Evolutionary conservation across 2,113 vertebrate genomes (phyloP), one percentile per base, ranked within the genome.

Genomic region (Alectura lathami): DNA sequence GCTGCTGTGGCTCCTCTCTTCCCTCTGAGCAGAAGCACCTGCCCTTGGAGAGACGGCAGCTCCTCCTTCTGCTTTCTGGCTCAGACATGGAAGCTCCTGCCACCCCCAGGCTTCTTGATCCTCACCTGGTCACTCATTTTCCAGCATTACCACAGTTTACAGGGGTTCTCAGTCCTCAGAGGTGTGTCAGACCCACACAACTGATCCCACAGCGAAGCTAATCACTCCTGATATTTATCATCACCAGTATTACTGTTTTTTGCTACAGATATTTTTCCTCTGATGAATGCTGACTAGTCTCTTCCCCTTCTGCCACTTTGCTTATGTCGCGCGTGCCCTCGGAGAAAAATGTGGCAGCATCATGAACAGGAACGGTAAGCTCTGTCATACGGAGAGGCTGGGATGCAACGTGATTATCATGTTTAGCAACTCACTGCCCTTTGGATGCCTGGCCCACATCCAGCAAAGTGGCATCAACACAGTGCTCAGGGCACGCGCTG

Each of bases 381-480:
- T 76, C 70, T 85, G 87, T 93, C 42, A 40, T 62, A 73, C 0
- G 43, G 74, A 77, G 82, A 89, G 84, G 50, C 70, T 9, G 11
- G 63, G 78, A 74, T 67, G 70, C 78, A 83, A 89, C 17, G 21
- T 85, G 87, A 87, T 79, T 22, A 66, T 50, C 66, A 29, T 50
- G 8, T 89, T 76, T 95, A 92, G 70, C 81, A 87, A 3, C 78
- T 62, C 74, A 17, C n/a, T 84, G 89, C 81, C 89, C 92, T 94
- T 79, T 62, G 57, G 63, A 21, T 62, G 70, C 53, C 6, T 94
- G 91, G 87, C 91, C 74, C 18, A 8, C n/a, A 7, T 45, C 82
- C 89, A 89, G 87, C 50, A 50, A 42, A 57, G 74, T 53, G 89
- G 87, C 82, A 94, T 56, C 77, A 85, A 48, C 11, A 66, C 4